These are phyloP conservation scores for Amblyopsis hoosieri DNA, from an alignment of 2,797 vertebrate species.

Conservation along the genomic window DNA sequence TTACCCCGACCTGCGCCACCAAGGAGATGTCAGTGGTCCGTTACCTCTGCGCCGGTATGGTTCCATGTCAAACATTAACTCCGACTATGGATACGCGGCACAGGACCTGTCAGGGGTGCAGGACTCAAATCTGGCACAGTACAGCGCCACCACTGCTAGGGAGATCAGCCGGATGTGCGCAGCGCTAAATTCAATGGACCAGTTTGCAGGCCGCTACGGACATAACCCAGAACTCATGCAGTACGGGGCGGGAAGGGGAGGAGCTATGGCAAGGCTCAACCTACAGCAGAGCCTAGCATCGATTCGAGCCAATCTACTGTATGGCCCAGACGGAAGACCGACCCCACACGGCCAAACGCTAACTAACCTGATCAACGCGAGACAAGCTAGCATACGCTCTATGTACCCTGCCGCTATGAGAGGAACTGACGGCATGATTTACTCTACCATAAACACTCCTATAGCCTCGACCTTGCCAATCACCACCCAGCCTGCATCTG, in stretches of 20 bases:
- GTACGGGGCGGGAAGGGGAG: slow-evolving; percentile 82
- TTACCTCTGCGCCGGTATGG: slow-evolving; percentile 93
- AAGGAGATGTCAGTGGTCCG: slow-evolving; percentile 83
- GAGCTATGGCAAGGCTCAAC: slow-evolving; percentile 74
- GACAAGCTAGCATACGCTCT: slow-evolving; percentile 86
- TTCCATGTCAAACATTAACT: slow-evolving; percentile 95
- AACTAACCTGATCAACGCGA: slow-evolving; percentile 83
- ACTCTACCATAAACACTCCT: slow-evolving; percentile 98
- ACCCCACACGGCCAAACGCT: slow-evolving; percentile 82
- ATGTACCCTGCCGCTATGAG: slow-evolving; percentile 90
- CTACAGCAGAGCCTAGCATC: slow-evolving; percentile 84
- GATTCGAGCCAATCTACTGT: slow-evolving; percentile 86
- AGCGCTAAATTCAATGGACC: slow-evolving; percentile 95
- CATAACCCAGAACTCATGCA: slow-evolving; percentile 84
- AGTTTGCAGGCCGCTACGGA: slow-evolving; percentile 87
- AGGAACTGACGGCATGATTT: slow-evolving; percentile 97
- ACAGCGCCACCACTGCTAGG: slow-evolving; percentile 95
- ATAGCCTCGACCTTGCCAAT: slow-evolving; percentile 99
- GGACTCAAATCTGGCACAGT: slow-evolving; percentile 94
- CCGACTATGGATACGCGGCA: slow-evolving; percentile 85
- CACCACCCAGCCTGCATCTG: slow-evolving; percentile 94
- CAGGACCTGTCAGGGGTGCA: slow-evolving; percentile 84
- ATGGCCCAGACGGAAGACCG: slow-evolving; percentile 86
- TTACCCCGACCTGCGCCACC: slow-evolving; percentile 93
- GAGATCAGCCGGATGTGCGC: slow-evolving; percentile 99